Percentiles rank a stretch among this genome's conserved stretches.
Conservation (phyloP, 2,797 vertebrate species). For the Sparus aurata region DNA sequence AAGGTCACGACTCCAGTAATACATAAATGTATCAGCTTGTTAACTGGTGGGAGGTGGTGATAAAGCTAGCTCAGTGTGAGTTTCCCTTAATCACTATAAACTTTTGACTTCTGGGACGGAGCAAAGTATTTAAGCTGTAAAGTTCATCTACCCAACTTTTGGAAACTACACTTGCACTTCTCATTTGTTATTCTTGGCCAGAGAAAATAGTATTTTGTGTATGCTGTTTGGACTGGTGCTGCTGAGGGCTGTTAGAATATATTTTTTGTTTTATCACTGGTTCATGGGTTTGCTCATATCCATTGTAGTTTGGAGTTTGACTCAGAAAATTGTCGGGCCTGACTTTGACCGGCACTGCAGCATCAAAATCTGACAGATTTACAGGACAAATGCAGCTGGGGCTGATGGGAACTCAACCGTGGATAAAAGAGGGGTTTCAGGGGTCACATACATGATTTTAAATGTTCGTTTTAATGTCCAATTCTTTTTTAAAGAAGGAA, state of each 20-base stretch:
- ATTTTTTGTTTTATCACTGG: neutral
- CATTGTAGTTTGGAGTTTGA: neutral
- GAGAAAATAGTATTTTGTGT: neutral
- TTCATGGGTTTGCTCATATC: neutral
- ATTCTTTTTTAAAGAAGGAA: no score
- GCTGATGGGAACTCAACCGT: constrained; percentile 8
- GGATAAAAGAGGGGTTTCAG: neutral
- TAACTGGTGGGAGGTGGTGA: neutral
- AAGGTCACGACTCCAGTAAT: neutral
- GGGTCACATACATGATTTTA: neutral
- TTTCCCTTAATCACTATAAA: neutral
- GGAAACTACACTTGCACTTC: neutral
- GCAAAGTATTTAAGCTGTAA: neutral
- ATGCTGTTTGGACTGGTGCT: constrained; percentile 6
- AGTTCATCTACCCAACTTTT: neutral
- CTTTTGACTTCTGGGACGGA: neutral
- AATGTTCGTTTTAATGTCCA: neutral
- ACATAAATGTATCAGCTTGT: neutral
- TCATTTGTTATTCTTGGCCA: neutral
- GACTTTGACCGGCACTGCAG: neutral
- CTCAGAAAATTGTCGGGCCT: neutral
- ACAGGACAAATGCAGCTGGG: neutral
- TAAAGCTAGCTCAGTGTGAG: neutral
- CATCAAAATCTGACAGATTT: constrained; percentile 7
- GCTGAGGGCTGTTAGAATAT: neutral